These are phyloP conservation scores for Pyrrhosoma nymphula DNA, from an alignment of 2,888 invertebrate species.

Conservation along the genomic window DNA sequence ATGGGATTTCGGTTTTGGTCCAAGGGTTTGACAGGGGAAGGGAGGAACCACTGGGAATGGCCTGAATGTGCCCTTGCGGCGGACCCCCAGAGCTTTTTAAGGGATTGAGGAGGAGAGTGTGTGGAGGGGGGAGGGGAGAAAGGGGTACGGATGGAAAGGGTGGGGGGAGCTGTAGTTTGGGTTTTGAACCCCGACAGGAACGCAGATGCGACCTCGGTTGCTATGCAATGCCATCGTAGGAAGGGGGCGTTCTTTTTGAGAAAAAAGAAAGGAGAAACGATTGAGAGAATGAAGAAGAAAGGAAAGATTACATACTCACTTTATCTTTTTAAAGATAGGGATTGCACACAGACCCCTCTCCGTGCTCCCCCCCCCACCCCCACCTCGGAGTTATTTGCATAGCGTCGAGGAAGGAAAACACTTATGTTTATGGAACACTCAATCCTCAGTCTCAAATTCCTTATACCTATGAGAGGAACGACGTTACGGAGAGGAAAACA, in stretches of 20 bases:
- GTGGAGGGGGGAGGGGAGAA: background rate
- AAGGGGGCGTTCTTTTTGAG: background rate
- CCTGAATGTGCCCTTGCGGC: background rate
- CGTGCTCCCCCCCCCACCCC: no score
- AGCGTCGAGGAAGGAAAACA: background rate
- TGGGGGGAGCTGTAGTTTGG: background rate
- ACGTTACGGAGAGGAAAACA: background rate
- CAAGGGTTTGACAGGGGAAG: background rate
- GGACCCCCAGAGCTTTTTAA: background rate
- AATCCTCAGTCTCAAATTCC: background rate
- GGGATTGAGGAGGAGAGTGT: background rate
- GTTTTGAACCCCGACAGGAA: background rate
- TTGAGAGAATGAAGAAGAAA: background rate
- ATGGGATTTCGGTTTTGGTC: slow-evolving; percentile 15
- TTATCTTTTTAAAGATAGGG: background rate
- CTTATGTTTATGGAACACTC: background rate
- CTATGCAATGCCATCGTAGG: background rate
- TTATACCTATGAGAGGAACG: background rate
- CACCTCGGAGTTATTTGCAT: background rate
- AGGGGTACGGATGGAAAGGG: background rate
- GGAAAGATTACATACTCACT: background rate
- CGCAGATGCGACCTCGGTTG: slow-evolving; percentile 15
- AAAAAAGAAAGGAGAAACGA: background rate
- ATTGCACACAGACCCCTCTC: background rate
- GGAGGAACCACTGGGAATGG: background rate